Evolutionary conservation across 2,797 vertebrate species (phyloP).

Genomic region (Numenius phaeopus): DNA sequence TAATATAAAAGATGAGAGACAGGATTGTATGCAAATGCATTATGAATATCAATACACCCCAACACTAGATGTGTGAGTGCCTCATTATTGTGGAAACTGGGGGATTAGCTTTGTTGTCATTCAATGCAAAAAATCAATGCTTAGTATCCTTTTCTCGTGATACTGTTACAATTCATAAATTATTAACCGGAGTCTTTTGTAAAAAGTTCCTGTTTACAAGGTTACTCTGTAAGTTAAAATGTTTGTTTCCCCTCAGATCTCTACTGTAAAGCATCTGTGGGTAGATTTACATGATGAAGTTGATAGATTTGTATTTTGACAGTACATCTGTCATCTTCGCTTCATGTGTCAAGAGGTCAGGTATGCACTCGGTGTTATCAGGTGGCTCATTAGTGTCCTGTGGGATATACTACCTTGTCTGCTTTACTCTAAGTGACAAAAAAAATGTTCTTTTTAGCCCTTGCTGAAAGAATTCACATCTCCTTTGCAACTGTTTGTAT

Average conservation of each 20-base stretch:
- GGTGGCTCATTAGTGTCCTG: conserved; percentile 63
- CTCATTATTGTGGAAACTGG: conserved; percentile 50
- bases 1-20: conserved; percentile 61
- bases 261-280: conserved; percentile 51
- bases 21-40: conserved; percentile 42
- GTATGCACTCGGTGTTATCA: conserved; percentile 56
- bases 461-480: background rate
- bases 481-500: background rate
- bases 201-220: conserved; percentile 91
- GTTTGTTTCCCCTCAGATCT: conserved; percentile 79
- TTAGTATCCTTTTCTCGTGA: conserved; percentile 80
- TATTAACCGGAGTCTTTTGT: conserved; percentile 89
- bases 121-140: conserved; percentile 84
- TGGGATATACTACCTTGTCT: conserved; percentile 35
- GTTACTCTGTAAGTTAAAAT: conserved; percentile 87
- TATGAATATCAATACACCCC: conserved; percentile 50
- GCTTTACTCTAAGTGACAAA: conserved; percentile 37
- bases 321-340: conserved; percentile 77
- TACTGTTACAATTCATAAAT: conserved; percentile 87
- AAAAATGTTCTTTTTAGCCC: background rate
- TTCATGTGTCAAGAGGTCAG: conserved; percentile 65
- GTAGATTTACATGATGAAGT: conserved; percentile 70
- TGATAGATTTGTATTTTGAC: conserved; percentile 77
- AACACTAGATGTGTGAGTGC: conserved; percentile 7
- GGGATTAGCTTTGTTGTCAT: conserved; percentile 67